Evolutionary conservation across 2,797 vertebrate genomes (phyloP), one percentile per base, ranked within the genome.

Genomic region (Tinamus major): DNA sequence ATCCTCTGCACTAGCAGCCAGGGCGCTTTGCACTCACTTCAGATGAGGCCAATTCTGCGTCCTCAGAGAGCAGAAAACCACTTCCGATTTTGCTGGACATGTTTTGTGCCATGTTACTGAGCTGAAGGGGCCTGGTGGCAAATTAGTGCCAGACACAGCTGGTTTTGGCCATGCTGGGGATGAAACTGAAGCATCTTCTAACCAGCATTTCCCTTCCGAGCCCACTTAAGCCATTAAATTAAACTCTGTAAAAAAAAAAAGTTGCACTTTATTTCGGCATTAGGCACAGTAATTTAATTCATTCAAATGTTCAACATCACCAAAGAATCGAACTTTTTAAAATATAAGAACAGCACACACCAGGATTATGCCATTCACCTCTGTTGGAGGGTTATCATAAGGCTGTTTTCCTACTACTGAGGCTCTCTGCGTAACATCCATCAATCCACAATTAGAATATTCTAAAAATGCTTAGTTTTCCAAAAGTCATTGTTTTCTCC

Each of bases 1-100:
- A 4, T 19, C 41, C 71, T 53, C 31, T 4, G 27, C 0, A 0
- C 11, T 56, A 17, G 6, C 59, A 26, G 9, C 13, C 37, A 65
- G 5, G 13, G 49, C 13, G 26, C 13, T 27, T 27, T 14, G 16
- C 26, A 71, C 8, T 37, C 2, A 2, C 74, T 86, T 64, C 48
- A 56, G 16, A 42, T 4, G 16, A 10, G 72, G 35, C 84, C 13
- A 11, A 68, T 29, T 27, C 51, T 53, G 48, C 11, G 81, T 71
- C 24, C 17, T 49, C 37, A 29, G 48, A 49, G 3, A 27, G 27
- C 3, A 7, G 27, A 41, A 79, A 75, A 20, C 10, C 12, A 39
- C 9, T 81, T 39, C 18, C n/a, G 6, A 1, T 20, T 64, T 75
- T n/a, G 18, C 51, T 35, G 64, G 44, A 26, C 27, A 84, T 0